Evolutionary conservation across 2,113 vertebrate species (phyloP).

Genomic region (Nanorana parkeri): DNA sequence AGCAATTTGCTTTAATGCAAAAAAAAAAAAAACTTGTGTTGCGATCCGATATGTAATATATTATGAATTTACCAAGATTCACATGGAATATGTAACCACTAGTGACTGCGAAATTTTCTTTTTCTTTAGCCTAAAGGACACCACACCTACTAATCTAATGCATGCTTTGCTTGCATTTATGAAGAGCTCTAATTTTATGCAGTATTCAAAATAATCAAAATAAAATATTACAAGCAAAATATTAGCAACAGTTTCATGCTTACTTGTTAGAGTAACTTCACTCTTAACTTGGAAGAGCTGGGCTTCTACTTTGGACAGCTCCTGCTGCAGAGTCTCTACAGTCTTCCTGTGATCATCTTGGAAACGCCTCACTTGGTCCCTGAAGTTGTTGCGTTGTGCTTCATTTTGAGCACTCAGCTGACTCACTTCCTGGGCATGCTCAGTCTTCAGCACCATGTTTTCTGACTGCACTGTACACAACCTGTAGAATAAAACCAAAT

Average conservation of each 20-base stretch:
- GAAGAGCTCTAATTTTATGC: no score
- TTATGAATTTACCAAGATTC: no score
- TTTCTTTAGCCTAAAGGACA: no score
- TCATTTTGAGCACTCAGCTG: slow-evolving; percentile 86
- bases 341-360: slow-evolving; percentile 93
- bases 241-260: slow-evolving; percentile 54
- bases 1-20: no score
- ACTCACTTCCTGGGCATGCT: slow-evolving; percentile 78
- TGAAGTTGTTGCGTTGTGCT: slow-evolving; percentile 79
- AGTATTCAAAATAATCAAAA: no score
- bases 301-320: slow-evolving; percentile 85
- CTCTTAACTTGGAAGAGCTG: slow-evolving; percentile 90
- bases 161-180: no score
- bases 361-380: slow-evolving; percentile 87
- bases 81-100: no score
- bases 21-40: no score
- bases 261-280: slow-evolving; percentile 80
- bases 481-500: slow-evolving; percentile 66
- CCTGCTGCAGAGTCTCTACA: slow-evolving; percentile 89
- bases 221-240: no score
- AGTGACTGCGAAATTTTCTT: no score
- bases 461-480: slow-evolving; percentile 87
- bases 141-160: no score
- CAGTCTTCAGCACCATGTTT: slow-evolving; percentile 82
- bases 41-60: no score